A percentile compares a stretch with the other conserved stretches of the same genome.
Evolutionary conservation across 2,797 vertebrate genomes (phyloP).

Genomic region (Rachycentron canadum): DNA sequence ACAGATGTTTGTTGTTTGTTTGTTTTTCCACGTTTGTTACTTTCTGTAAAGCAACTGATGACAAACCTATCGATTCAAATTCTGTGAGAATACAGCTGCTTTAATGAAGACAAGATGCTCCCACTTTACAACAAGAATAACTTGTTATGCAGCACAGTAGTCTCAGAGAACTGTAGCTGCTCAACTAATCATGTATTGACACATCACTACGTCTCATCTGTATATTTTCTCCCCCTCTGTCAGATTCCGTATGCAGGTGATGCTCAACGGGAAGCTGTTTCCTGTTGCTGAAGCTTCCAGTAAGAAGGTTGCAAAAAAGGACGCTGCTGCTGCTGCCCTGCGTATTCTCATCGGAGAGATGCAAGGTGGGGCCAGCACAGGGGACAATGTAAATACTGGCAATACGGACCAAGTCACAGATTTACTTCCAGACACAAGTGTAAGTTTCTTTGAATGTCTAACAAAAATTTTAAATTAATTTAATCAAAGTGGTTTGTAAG

Average conservation of each 20-base stretch:
- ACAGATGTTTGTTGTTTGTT: not conserved
- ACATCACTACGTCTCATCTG: not conserved
- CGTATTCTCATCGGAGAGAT: slow-evolving; percentile 88
- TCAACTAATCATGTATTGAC: not conserved
- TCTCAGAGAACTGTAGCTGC: not conserved
- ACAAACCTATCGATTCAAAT: slow-evolving; percentile 14
- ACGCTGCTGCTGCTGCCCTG: slow-evolving; percentile 92
- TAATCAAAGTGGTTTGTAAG: not conserved
- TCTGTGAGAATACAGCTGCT: slow-evolving; percentile 13
- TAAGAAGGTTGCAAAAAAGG: slow-evolving; percentile 97
- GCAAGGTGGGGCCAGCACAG: slow-evolving; percentile 68
- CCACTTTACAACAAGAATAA: slow-evolving; percentile 2
- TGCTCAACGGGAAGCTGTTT: slow-evolving; percentile 91
- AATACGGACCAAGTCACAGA: slow-evolving; percentile 64
- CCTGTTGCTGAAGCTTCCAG: slow-evolving; percentile 93
- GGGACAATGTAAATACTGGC: slow-evolving; percentile 60
- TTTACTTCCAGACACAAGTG: slow-evolving; percentile 66
- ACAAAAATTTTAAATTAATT: not conserved
- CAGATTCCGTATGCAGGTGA: slow-evolving; percentile 97
- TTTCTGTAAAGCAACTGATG: not conserved
- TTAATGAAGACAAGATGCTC: slow-evolving; percentile 22
- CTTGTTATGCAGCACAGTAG: not conserved
- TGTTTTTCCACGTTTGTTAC: slow-evolving; percentile 9
- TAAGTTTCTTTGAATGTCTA: slow-evolving; percentile 41
- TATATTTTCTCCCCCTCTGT: not conserved